A percentile compares a stretch with the other conserved stretches of the same genome.
Conservation (phyloP, 2,797 vertebrate genomes). For the Limosa lapponica region DNA sequence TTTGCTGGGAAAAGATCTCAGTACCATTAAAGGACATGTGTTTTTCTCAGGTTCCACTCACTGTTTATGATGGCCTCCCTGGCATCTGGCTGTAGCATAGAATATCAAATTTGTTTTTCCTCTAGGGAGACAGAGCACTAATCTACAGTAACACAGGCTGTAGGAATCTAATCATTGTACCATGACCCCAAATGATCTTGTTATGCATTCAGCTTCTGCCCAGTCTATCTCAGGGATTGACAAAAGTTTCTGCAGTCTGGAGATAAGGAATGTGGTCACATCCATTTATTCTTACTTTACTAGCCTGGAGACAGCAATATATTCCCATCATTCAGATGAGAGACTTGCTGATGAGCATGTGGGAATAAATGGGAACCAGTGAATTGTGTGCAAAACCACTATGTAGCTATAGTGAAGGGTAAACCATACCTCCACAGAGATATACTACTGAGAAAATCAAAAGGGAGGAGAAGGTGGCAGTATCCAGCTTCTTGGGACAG, state of each 20-base stretch:
- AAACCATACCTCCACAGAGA: background rate
- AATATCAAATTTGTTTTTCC: conserved; percentile 67
- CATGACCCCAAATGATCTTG: conserved; percentile 67
- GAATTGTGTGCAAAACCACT: background rate
- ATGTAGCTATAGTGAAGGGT: background rate
- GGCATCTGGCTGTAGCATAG: background rate
- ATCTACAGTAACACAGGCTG: conserved; percentile 64
- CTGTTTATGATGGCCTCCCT: background rate
- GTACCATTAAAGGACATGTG: background rate
- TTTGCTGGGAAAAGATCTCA: background rate
- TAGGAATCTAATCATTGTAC: conserved; percentile 68
- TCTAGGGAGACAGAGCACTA: conserved; percentile 54
- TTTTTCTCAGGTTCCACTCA: background rate
- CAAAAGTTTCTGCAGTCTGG: conserved; percentile 69
- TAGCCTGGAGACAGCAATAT: conserved; percentile 62
- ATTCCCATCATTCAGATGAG: conserved; percentile 56
- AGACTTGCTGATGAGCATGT: conserved; percentile 19
- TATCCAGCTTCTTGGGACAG: background rate
- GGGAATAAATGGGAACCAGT: conserved; percentile 16
- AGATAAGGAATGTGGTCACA: conserved; percentile 65
- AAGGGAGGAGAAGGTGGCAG: background rate
- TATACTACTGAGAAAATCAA: background rate
- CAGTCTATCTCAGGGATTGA: conserved; percentile 50
- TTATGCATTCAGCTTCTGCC: conserved; percentile 60
- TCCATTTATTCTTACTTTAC: conserved; percentile 62